Conservation (phyloP, 2,113 vertebrate genomes). For the Callipepla californica region DNA sequence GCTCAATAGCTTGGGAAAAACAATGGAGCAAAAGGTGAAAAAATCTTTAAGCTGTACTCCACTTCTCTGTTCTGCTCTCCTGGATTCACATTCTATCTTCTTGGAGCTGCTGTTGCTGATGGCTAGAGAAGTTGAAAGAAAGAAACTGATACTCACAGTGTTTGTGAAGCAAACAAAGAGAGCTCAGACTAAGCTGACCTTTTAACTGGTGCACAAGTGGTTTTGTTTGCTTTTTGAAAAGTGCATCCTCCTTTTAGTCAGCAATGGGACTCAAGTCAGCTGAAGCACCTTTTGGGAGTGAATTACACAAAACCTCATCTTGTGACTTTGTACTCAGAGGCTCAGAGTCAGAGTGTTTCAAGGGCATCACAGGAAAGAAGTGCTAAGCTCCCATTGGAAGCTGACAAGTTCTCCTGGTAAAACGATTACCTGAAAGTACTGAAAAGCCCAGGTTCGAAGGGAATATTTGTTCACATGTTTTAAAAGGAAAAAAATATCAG, state of each 20-base stretch:
- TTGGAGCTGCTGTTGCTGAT: slow-evolving; percentile 27
- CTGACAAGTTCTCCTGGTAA: not conserved
- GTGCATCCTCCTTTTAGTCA: not conserved
- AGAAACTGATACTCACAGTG: slow-evolving; percentile 68
- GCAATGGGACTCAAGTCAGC: not conserved
- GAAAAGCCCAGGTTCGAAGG: not conserved
- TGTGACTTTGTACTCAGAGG: not conserved
- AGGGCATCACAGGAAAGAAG: not conserved
- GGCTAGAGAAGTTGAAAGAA: not conserved
- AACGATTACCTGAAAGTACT: not conserved
- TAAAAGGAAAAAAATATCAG: not conserved
- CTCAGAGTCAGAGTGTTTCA: not conserved
- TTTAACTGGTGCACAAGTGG: not conserved
- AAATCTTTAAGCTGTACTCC: slow-evolving; percentile 57
- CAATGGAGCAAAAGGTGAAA: slow-evolving; percentile 65
- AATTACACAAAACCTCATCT: not conserved
- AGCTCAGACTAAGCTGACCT: slow-evolving; percentile 22
- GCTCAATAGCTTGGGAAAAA: slow-evolving; percentile 60
- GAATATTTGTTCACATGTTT: not conserved
- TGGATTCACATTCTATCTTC: slow-evolving; percentile 48
- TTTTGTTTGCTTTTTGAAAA: slow-evolving; percentile 55
- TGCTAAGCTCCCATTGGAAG: not conserved
- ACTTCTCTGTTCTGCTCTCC: slow-evolving; percentile 53
- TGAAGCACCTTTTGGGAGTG: not conserved
- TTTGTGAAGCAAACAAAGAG: slow-evolving; percentile 45